Conservation (phyloP, 2,888 invertebrate species). For the Campoplex capitator region DNA sequence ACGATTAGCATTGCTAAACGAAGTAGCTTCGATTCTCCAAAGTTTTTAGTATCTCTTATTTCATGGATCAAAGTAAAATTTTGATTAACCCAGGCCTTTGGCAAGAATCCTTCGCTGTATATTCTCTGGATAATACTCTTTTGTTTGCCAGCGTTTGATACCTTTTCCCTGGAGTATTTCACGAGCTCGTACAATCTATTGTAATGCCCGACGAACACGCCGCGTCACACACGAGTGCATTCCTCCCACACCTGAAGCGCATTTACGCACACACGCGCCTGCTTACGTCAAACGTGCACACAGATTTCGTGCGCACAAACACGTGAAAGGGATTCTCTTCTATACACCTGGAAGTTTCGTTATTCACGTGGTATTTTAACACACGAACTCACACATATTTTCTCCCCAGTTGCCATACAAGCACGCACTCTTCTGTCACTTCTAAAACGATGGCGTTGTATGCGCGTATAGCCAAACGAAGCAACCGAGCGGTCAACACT, state of each 20-base stretch:
- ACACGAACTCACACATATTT: conserved; percentile 41
- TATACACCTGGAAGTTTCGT: conserved; percentile 49
- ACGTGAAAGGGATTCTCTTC: conserved; percentile 36
- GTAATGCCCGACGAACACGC: conserved; percentile 29
- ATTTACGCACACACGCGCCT: conserved; percentile 12
- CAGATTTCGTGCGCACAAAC: conserved; percentile 37
- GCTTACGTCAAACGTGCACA: conserved; percentile 7
- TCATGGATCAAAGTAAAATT: not conserved
- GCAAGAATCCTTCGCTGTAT: not conserved
- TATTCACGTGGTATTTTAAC: conserved; percentile 29
- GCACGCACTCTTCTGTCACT: conserved; percentile 21
- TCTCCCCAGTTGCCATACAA: not conserved
- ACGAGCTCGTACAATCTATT: conserved; percentile 28
- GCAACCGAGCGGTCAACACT: not conserved
- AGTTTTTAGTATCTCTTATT: not conserved
- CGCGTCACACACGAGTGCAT: conserved; percentile 58
- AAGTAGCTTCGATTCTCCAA: not conserved
- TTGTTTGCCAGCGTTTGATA: conserved; percentile 12
- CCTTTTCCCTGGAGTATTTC: conserved; percentile 22
- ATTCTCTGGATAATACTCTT: conserved; percentile 9
- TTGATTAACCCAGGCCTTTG: not conserved
- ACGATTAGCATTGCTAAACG: not conserved
- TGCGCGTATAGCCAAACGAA: not conserved
- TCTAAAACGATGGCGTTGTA: conserved; percentile 1
- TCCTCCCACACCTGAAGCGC: conserved; percentile 50